phyloP scores from a whole-genome alignment of 1,140 invertebrate genomes.

The Cotesia chilonis region DNA sequence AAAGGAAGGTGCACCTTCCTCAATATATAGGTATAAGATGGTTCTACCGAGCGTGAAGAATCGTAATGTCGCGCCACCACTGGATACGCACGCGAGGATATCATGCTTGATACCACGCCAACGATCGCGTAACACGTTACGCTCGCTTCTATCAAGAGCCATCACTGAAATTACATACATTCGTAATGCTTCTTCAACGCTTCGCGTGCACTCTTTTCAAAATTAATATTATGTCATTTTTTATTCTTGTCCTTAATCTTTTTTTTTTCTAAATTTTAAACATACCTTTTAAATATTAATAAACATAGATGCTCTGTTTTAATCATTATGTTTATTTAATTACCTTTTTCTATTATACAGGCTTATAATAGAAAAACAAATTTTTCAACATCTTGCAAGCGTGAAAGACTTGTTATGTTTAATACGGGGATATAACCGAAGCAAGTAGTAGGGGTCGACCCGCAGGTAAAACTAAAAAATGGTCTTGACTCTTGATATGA shows the following conservation, averaged over 20 bases:
- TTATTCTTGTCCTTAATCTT: neutral
- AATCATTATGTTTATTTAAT: too few relatives aligned
- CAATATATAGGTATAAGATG: conserved; percentile 16
- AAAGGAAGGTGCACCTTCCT: conserved; percentile 18
- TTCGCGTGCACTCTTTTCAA: neutral
- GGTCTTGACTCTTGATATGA: too few relatives aligned
- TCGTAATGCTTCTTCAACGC: conserved; percentile 20
- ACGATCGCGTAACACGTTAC: conserved; percentile 24
- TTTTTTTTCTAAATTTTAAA: neutral
- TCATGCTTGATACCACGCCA: conserved; percentile 2
- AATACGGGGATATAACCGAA: too few relatives aligned
- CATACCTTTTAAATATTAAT: too few relatives aligned
- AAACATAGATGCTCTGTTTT: too few relatives aligned
- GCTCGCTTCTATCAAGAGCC: conserved; percentile 11
- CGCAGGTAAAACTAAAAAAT: too few relatives aligned
- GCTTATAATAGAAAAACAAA: neutral
- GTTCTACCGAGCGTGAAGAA: conserved; percentile 30
- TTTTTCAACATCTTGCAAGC: conserved; percentile 13
- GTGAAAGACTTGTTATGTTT: neutral
- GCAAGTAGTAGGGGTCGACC: too few relatives aligned
- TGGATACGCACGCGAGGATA: conserved; percentile 23
- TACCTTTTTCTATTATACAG: neutral
- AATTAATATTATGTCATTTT: neutral
- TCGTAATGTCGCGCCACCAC: conserved; percentile 22
- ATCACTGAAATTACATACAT: conserved; percentile 19